A percentile compares a stretch with the other conserved stretches of the same genome.
These are phyloP conservation scores for Nebria ingens DNA, from an alignment of 1,140 invertebrate species.

Conservation along the genomic window DNA sequence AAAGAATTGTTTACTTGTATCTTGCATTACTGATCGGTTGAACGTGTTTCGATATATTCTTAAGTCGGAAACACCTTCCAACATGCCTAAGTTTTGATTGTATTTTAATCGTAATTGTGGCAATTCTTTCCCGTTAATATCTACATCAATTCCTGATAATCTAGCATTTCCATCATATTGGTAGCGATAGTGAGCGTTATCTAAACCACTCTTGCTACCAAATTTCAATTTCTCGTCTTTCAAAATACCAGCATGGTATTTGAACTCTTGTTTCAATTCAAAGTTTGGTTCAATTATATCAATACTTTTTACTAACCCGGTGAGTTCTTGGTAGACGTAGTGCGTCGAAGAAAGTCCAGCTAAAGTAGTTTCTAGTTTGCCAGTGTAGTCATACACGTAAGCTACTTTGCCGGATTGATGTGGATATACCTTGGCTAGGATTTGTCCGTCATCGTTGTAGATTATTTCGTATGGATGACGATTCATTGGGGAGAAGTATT, in stretches of 20 bases:
- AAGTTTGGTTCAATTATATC: slow-evolving; percentile 78
- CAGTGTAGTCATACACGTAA: slow-evolving; percentile 76
- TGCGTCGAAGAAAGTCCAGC: slow-evolving; percentile 80
- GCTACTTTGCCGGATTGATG: slow-evolving; percentile 81
- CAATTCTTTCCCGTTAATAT: slow-evolving; percentile 72
- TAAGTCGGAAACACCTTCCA: slow-evolving; percentile 76
- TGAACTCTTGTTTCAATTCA: slow-evolving; percentile 78
- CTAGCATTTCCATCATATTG: slow-evolving; percentile 83
- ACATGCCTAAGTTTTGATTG: slow-evolving; percentile 72
- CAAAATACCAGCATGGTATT: slow-evolving; percentile 80
- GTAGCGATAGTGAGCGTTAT: slow-evolving; percentile 80
- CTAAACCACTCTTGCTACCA: slow-evolving; percentile 68
- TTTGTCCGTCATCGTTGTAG: slow-evolving; percentile 82
- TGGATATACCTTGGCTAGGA: slow-evolving; percentile 79
- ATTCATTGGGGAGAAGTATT: slow-evolving; percentile 83
- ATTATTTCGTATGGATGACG: slow-evolving; percentile 81
- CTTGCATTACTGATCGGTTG: slow-evolving; percentile 79
- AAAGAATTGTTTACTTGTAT: slow-evolving; percentile 77
- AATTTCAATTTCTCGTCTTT: slow-evolving; percentile 82
- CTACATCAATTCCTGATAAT: slow-evolving; percentile 74
- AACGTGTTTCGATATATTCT: slow-evolving; percentile 75
- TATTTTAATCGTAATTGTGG: slow-evolving; percentile 67
- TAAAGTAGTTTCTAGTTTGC: slow-evolving; percentile 73
- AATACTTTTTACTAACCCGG: slow-evolving; percentile 71
- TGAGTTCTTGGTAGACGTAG: slow-evolving; percentile 78